A percentile compares a stretch with the other conserved stretches of the same genome.
Evolutionary conservation across 2,888 invertebrate species (phyloP).

Genomic region (Eupeodes luniger): DNA sequence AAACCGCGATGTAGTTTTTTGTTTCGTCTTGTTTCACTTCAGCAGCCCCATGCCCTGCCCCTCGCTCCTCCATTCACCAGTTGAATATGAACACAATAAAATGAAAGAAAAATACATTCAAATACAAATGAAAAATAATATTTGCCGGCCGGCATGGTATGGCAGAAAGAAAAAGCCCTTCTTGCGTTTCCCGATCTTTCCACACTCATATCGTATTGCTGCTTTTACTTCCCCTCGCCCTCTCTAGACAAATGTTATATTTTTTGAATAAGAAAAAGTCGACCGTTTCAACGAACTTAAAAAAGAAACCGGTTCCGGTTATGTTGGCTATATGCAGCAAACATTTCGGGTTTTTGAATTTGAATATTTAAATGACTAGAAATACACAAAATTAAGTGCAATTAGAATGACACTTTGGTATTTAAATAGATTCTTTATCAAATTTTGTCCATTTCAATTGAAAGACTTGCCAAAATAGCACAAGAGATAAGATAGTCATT

Average conservation of each 20-base stretch:
- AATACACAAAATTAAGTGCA: not conserved
- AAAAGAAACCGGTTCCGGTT: slow-evolving; percentile 40
- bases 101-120: slow-evolving; percentile 50
- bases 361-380: not conserved
- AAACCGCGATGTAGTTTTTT: slow-evolving; percentile 3
- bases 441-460: not conserved
- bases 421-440: slow-evolving; percentile 4
- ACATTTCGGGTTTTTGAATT: not conserved
- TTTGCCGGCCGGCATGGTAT: slow-evolving; percentile 65
- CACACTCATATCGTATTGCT: not conserved
- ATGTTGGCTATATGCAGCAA: not conserved
- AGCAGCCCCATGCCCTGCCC: too few relatives aligned
- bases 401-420: slow-evolving; percentile 14
- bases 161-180: slow-evolving; percentile 22
- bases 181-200: slow-evolving; percentile 21
- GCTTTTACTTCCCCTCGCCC: not conserved
- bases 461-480: not conserved
- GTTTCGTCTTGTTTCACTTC: not conserved
- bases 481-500: too few relatives aligned
- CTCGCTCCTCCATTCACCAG: not conserved
- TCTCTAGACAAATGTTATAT: not conserved
- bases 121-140: slow-evolving; percentile 22
- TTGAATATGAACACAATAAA: slow-evolving; percentile 46
- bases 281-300: slow-evolving; percentile 39
- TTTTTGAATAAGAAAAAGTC: not conserved